Base-by-base conservation (phyloP, 2,888 invertebrate genomes). In the Caenorhabditis sp. region DNA sequence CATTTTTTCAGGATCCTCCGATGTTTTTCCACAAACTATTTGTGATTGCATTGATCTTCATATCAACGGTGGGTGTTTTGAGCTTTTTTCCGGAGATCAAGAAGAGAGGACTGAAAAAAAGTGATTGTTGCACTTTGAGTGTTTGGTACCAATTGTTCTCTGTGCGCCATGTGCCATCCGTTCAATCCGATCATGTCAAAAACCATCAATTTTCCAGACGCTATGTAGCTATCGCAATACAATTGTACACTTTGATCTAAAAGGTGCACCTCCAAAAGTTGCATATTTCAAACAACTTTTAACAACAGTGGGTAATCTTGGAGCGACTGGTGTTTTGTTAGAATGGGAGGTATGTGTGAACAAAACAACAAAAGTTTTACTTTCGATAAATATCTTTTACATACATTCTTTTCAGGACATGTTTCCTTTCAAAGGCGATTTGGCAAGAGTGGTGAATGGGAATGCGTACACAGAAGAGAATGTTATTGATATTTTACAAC, bases 301-400 rank as follows among this genome's bases (percentile, higher is more conserved):
- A 62, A 91, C 87, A n/a, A 60, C 57, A n/a, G 59, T 76, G 5
- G 54, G 64, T 14, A 62, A 65, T n/a, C 38, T 92, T 49, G 93
- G 93, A n/a, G 93, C 92, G 0, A 93, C 92, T 27, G 93, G 93
- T 0, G 87, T 94, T 14, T 89, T 94, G 7, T 90, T 94, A 52
- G 94, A 94, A 86, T 94, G 94, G 87, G 94, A 94, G 88, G 94
- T 78, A n/a, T 3, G 31, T 36, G n/a, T 14, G 1, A n/a, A 62
- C 36, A 49, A 4, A n/a, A n/a, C n/a, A n/a, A n/a, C n/a, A n/a
- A n/a, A n/a, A n/a, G 26, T 0, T 56, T 58, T 26, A 21, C 36
- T 58, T 27, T 58, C 58, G 10, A 5, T 57, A 17, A 57, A 21
- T 20, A 26, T 23, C 21, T 31, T 17, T 20, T 56, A 5, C 14